phyloP scores from a whole-genome alignment of 2,888 invertebrate species.

The Labia minor region DNA sequence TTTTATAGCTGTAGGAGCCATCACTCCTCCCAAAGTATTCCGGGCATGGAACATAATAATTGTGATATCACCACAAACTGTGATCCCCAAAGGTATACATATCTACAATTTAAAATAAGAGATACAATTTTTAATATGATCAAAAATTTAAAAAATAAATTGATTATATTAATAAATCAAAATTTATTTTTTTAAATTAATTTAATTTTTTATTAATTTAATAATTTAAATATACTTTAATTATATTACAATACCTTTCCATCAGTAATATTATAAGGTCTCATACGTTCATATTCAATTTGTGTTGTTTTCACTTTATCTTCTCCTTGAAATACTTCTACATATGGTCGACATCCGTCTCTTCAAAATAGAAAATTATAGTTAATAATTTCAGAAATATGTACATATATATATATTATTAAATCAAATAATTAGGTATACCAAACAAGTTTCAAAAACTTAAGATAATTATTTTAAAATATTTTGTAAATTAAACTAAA shows the following conservation, averaged over 20 bases:
- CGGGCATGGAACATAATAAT: conserved; percentile 75
- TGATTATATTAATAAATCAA: too few relatives aligned
- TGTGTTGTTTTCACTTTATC: conserved; percentile 68
- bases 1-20: conserved; percentile 67
- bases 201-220: neutral
- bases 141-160: too few relatives aligned
- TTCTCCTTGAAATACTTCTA: conserved; percentile 84
- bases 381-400: neutral
- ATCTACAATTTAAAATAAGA: conserved; percentile 36
- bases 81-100: conserved; percentile 59
- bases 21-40: conserved; percentile 66
- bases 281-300: conserved; percentile 83
- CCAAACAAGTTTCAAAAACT: neutral
- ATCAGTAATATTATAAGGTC: conserved; percentile 57
- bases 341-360: conserved; percentile 87
- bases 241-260: conserved; percentile 59
- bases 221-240: too few relatives aligned
- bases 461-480: neutral
- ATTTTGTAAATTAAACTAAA: neutral
- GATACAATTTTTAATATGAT: too few relatives aligned
- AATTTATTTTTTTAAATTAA: neutral
- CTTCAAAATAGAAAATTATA: conserved; percentile 43
- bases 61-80: conserved; percentile 76
- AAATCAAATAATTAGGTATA: neutral
- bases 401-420: neutral